Conservation (phyloP, 2,797 vertebrate genomes). For the Macroramphosus scolopax region DNA sequence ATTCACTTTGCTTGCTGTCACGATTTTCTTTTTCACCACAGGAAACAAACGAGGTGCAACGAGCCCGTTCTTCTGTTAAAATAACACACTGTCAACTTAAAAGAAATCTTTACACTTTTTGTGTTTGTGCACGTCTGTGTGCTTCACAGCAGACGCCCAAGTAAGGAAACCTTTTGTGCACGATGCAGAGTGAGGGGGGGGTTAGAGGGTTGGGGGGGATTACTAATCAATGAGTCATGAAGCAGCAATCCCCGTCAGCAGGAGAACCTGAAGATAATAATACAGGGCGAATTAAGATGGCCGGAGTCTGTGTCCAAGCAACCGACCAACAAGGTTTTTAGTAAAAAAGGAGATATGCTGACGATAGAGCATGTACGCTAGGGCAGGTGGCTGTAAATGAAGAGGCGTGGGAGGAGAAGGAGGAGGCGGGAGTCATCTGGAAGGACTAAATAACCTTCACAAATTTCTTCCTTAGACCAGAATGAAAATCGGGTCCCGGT, state of each 20-base stretch:
- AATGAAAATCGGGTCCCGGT: slow-evolving; percentile 40
- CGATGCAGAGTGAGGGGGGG: neutral
- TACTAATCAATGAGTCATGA: slow-evolving; percentile 51
- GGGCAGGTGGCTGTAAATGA: slow-evolving; percentile 53
- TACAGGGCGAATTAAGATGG: slow-evolving; percentile 22
- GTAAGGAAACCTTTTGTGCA: slow-evolving; percentile 26
- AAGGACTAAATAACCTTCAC: slow-evolving; percentile 58
- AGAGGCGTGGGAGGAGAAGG: slow-evolving; percentile 41
- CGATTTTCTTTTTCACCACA: slow-evolving; percentile 21
- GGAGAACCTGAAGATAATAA: slow-evolving; percentile 41
- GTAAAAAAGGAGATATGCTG: slow-evolving; percentile 33
- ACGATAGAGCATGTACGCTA: slow-evolving; percentile 47
- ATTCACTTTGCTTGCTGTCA: slow-evolving; percentile 32
- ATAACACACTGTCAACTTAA: slow-evolving; percentile 13
- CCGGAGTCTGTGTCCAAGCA: slow-evolving; percentile 54
- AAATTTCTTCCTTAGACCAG: slow-evolving; percentile 40
- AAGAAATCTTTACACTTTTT: neutral
- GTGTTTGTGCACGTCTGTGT: slow-evolving; percentile 3
- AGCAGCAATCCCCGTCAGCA: slow-evolving; percentile 29
- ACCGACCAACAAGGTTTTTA: slow-evolving; percentile 35
- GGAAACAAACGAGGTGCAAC: slow-evolving; percentile 20
- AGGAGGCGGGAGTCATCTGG: slow-evolving; percentile 33
- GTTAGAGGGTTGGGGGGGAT: slow-evolving; percentile 26
- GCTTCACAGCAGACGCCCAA: slow-evolving; percentile 6
- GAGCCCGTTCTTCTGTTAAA: slow-evolving; percentile 28